Percentiles rank a stretch among this genome's conserved stretches.
Conservation (phyloP, 2,797 vertebrate species). For the Diplodus sargus region DNA sequence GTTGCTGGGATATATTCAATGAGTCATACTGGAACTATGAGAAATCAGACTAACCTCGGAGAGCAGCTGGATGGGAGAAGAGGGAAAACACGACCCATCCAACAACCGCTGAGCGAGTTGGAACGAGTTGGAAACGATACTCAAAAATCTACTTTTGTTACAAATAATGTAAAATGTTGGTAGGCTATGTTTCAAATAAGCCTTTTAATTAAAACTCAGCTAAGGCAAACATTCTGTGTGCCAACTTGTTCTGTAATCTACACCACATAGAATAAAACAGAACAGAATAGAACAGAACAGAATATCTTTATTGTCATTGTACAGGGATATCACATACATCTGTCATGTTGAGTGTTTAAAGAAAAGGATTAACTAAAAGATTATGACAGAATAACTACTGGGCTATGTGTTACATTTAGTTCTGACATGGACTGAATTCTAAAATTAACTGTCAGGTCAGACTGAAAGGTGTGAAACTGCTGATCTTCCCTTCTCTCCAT, state of each 20-base stretch:
- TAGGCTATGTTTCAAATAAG: too few species aligned
- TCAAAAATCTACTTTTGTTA: too few species aligned
- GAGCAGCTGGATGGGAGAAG: neutral
- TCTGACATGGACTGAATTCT: neutral
- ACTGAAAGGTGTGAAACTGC: neutral
- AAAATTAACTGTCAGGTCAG: neutral
- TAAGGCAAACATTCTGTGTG: neutral
- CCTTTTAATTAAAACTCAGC: neutral
- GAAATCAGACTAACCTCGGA: neutral
- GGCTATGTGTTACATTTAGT: neutral
- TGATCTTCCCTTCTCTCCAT: neutral
- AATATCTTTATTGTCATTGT: too few species aligned
- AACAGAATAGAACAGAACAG: too few species aligned
- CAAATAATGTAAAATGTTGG: too few species aligned
- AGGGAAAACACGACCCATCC: too few species aligned
- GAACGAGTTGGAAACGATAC: too few species aligned
- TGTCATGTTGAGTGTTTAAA: neutral
- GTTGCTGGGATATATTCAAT: constrained; percentile 3
- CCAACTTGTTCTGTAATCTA: neutral
- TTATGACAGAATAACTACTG: neutral
- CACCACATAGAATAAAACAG: too few species aligned
- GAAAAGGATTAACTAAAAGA: neutral
- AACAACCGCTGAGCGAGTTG: too few species aligned
- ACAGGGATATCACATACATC: too few species aligned
- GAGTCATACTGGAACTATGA: constrained; percentile 38